Conservation (phyloP, 2,888 invertebrate species). For the Athalia rosae region DNA sequence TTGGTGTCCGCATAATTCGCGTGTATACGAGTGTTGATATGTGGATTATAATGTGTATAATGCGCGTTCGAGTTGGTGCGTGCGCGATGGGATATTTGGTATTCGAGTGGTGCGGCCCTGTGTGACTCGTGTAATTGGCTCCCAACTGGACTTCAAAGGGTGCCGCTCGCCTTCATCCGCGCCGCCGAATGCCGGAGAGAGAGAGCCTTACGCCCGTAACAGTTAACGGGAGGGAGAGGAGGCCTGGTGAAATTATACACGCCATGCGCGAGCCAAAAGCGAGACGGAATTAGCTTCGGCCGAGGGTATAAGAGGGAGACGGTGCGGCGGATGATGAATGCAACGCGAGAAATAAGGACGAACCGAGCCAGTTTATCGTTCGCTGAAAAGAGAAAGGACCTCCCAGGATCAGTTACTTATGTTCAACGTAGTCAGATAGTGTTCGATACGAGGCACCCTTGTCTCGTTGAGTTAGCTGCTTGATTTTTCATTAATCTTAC, state of each 20-base stretch:
- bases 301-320: conserved; percentile 46
- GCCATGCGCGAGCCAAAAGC: conserved; percentile 60
- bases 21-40: neutral
- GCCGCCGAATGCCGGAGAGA: conserved; percentile 68
- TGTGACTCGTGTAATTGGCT: conserved; percentile 74
- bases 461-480: conserved; percentile 61
- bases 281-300: conserved; percentile 50
- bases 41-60: neutral
- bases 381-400: conserved; percentile 50
- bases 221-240: conserved; percentile 51
- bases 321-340: conserved; percentile 48
- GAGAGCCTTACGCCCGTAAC: conserved; percentile 47
- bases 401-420: conserved; percentile 68
- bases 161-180: conserved; percentile 73
- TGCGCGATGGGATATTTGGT: conserved; percentile 60
- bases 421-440: conserved; percentile 67
- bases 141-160: conserved; percentile 74
- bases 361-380: conserved; percentile 47
- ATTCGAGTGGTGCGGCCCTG: conserved; percentile 68
- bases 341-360: conserved; percentile 48
- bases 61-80: neutral
- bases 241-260: conserved; percentile 69
- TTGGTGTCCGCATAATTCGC: neutral
- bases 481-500: conserved; percentile 59
- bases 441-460: conserved; percentile 67